Base-by-base conservation (phyloP, 2,888 invertebrate genomes). In the Hemicrepidius hirtus region DNA sequence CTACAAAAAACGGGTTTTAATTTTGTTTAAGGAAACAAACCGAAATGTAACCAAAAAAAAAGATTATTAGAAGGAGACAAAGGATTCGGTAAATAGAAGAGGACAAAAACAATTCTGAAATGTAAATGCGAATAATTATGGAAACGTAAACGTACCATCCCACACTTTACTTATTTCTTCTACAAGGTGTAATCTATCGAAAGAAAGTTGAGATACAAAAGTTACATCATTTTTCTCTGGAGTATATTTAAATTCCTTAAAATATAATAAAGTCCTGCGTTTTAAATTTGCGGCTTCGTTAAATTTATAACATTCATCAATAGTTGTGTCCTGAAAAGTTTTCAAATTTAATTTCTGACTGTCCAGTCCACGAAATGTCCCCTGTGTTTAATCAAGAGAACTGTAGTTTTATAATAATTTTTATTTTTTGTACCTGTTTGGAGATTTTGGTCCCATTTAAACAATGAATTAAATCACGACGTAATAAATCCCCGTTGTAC, bases 181-280 rank as follows among this genome's bases (percentile, higher is more conserved):
- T 55, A 96, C 88, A 88, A 95, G 93, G 86, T 94, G 94, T 76
- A 96, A 85, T 41, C 97, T 88, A 82, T 97, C 97, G 89, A 93
- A 94, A 50, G 96, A 96, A 78, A 97, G 88, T 83, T 97, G 97
- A 13, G 95, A 92, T 0, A 95, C 95, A n/a, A 97, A 89, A 0
- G 96, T 96, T 60, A 97, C 93, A 85, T 97, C 96, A 81, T 92
- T 90, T 4, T 88, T 83, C 64, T 87, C 85, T 0, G 89, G 87
- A 74, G 88, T 88, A 82, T 94, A 92, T 71, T 91, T 91, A 82
- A 93, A 96, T 78, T 95, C 94, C 82, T 94, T 89, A 83, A 94
- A 94, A 85, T 93, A 96, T 1, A 95, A 87, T 82, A 97, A 94
- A 0, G 96, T 97, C 53, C 97, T 90, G 80, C 95, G 91, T 13